These are phyloP conservation scores for Tapirus terrestris DNA, from an alignment of 2,113 vertebrate species.

Conservation along the genomic window DNA sequence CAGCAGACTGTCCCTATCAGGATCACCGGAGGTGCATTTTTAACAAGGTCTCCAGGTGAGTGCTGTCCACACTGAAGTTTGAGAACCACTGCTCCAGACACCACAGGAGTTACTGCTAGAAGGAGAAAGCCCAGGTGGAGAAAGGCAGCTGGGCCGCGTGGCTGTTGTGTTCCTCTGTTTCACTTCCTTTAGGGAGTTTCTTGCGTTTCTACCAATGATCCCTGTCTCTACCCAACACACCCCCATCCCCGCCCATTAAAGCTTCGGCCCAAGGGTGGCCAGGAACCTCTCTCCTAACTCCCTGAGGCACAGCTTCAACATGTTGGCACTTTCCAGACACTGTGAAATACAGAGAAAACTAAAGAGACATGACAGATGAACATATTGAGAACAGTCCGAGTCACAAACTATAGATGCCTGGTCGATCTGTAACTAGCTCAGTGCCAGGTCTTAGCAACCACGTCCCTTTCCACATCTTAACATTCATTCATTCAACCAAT, in stretches of 20 bases:
- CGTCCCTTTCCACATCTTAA: not conserved
- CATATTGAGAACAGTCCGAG: not conserved
- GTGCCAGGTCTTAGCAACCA: not conserved
- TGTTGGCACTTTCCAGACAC: not conserved
- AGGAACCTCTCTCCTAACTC: not conserved
- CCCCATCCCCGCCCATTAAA: not conserved
- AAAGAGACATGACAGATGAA: not conserved
- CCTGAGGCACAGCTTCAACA: not conserved
- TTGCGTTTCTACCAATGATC: not conserved
- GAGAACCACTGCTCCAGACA: not conserved
- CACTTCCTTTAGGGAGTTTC: not conserved
- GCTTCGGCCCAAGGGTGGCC: not conserved
- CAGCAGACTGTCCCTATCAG: not conserved
- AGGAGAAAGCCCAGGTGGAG: not conserved
- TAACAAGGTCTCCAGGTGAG: not conserved
- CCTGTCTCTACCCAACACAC: not conserved
- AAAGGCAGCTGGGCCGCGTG: not conserved
- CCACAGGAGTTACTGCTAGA: not conserved
- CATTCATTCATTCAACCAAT: not conserved
- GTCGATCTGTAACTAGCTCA: not conserved
- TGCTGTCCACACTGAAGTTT: not conserved
- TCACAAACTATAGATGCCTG: not conserved
- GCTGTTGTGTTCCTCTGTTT: not conserved
- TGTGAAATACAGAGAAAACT: not conserved
- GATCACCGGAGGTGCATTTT: not conserved